phyloP scores from a whole-genome alignment of 2,113 vertebrate species.

The Rissa tridactyla region DNA sequence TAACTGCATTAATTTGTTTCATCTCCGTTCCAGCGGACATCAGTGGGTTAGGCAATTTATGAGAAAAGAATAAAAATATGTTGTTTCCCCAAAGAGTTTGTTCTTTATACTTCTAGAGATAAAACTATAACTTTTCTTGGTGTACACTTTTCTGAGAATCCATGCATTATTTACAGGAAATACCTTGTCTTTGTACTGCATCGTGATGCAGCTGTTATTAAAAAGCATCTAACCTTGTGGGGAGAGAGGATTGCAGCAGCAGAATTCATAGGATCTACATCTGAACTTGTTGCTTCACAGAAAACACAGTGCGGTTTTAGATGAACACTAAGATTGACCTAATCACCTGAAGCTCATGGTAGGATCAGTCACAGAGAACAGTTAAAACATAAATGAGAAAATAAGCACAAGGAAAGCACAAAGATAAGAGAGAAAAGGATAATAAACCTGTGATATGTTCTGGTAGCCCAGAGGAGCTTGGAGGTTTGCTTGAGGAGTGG shows the following conservation, averaged over 20 bases:
- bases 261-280: background rate
- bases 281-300: background rate
- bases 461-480: background rate
- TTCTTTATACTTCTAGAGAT: background rate
- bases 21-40: background rate
- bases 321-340: background rate
- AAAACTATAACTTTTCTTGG: background rate
- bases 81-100: background rate
- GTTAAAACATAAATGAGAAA: background rate
- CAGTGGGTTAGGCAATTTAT: background rate
- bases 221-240: fast-evolving
- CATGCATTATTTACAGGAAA: conserved; percentile 1
- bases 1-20: background rate
- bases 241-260: background rate
- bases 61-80: background rate
- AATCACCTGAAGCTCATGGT: background rate
- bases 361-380: background rate
- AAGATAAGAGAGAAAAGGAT: background rate
- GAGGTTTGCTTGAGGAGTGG: background rate
- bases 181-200: background rate
- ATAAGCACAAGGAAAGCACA: background rate
- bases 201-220: background rate
- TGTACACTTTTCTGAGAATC: background rate
- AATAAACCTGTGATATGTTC: background rate
- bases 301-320: background rate